Evolutionary conservation across 2,113 vertebrate genomes (phyloP).

Genomic region (Scomber japonicus): DNA sequence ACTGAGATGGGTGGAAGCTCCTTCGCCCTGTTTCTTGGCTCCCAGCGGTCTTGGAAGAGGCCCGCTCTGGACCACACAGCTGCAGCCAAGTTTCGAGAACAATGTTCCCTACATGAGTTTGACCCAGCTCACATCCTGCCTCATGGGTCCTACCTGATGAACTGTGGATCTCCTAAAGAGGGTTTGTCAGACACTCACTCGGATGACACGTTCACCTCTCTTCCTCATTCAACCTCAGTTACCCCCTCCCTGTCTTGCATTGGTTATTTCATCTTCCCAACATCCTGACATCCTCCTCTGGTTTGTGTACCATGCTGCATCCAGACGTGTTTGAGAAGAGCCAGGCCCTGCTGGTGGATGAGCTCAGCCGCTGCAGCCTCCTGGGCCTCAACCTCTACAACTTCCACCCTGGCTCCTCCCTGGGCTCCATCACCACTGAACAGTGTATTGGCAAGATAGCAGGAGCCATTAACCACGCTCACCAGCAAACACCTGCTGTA

Average conservation of each 20-base stretch:
- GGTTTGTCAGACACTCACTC: slow-evolving; percentile 66
- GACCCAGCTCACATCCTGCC: slow-evolving; percentile 82
- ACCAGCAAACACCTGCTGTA: slow-evolving; percentile 80
- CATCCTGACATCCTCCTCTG: slow-evolving; percentile 2
- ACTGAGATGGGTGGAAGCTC: slow-evolving; percentile 78
- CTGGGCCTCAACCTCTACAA: slow-evolving; percentile 85
- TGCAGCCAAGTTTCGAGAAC: slow-evolving; percentile 80
- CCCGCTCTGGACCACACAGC: slow-evolving; percentile 75
- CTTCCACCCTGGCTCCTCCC: slow-evolving; percentile 85
- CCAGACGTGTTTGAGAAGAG: slow-evolving; percentile 86
- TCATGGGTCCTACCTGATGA: slow-evolving; percentile 88
- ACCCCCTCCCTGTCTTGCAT: neutral
- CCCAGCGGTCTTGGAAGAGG: slow-evolving; percentile 85
- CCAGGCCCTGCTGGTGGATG: slow-evolving; percentile 85
- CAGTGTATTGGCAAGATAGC: slow-evolving; percentile 84
- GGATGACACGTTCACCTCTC: neutral
- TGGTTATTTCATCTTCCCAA: neutral
- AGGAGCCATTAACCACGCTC: slow-evolving; percentile 84
- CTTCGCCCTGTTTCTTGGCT: slow-evolving; percentile 85
- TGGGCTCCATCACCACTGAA: slow-evolving; percentile 80
- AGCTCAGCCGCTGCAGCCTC: slow-evolving; percentile 82
- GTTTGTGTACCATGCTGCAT: slow-evolving; percentile 6
- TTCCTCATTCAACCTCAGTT: neutral
- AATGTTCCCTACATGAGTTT: slow-evolving; percentile 70
- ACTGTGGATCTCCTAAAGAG: slow-evolving; percentile 86